Base-by-base conservation (phyloP, 2,888 invertebrate genomes). In the Smittia aterrima region DNA sequence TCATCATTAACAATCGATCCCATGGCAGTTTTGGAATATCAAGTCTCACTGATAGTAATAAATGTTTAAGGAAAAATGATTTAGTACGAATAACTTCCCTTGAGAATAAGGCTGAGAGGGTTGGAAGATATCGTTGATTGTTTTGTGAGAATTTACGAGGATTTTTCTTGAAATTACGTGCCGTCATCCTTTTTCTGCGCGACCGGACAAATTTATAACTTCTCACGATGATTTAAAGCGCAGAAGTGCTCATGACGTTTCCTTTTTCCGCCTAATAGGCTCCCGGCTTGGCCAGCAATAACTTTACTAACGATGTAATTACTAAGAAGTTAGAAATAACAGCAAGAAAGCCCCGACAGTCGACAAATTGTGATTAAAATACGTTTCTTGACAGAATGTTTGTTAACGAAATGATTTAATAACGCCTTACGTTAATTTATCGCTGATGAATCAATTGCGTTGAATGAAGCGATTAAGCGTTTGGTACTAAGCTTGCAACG, bases 211-310 rank as follows among this genome's bases (percentile, higher is more conserved):
- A 18, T 58, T 58, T 18, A 22, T 11, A 20, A 58, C 58, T 58
- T 58, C n/a, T 47, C 47, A 16, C 16, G n/a, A 58, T 58, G 58
- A 58, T 58, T 58, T 58, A 58, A n/a, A 58, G 58, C 58, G 9
- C 20, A 18, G 53, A 32, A 18, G n/a, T 18, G 18, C 11, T 47
- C 22, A 58, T 58, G 18, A 9, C 58, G 16, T 22, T 58, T 58
- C 20, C 32, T 32, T 32, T 32, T 32, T 32, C 9, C 32, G 32
- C 9, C 32, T 32, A 32, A 32, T 32, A 32, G 9, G 32, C 32
- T n/a, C n/a, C 32, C 32, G 32, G 32, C 32, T 32, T 9, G 32
- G 9, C 32, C 32, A 9, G 32, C 32, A 32, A 32, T 32, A 32
- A 32, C 32, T 32, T 32, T 9, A 32, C 32, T 6, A 32, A 32